Percentiles rank a stretch among this genome's conserved stretches.
Conservation (phyloP, 2,888 invertebrate genomes). For the Aspidiotus destructor region DNA sequence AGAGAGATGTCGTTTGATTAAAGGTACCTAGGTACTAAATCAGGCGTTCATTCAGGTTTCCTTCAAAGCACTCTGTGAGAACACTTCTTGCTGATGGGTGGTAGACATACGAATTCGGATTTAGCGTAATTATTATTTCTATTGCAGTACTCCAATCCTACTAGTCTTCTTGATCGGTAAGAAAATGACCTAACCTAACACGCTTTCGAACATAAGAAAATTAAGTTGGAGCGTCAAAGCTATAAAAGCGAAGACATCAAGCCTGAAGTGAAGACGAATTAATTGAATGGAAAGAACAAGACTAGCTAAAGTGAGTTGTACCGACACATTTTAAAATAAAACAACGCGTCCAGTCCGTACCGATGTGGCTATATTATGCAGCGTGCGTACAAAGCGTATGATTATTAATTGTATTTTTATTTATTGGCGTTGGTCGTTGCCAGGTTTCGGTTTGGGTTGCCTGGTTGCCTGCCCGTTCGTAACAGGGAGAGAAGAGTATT, state of each 20-base stretch:
- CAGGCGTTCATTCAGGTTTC: too few species aligned
- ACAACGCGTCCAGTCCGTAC: neutral
- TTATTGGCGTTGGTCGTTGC: constrained; percentile 11
- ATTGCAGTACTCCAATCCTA: too few species aligned
- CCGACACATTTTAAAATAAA: constrained; percentile 1
- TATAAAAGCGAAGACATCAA: neutral
- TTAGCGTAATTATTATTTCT: too few species aligned
- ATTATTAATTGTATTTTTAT: constrained; percentile 22
- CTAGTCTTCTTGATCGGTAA: too few species aligned
- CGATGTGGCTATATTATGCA: too few species aligned
- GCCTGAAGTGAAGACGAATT: constrained; percentile 3
- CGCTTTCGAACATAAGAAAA: neutral
- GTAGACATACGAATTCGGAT: too few species aligned
- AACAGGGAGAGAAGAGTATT: neutral
- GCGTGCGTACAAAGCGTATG: neutral
- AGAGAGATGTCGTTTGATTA: too few species aligned
- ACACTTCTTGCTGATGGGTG: too few species aligned
- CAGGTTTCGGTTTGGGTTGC: too few species aligned
- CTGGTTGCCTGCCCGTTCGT: neutral
- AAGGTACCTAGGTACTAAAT: too few species aligned
- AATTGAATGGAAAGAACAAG: constrained; percentile 3
- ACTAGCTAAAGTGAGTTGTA: constrained; percentile 10
- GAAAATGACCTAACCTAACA: too few species aligned
- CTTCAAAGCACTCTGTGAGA: too few species aligned
- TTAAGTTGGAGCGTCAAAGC: neutral